A percentile compares a stretch with the other conserved stretches of the same genome.
phyloP scores from a whole-genome alignment of 2,113 vertebrate genomes.

The Furnarius figulus region DNA sequence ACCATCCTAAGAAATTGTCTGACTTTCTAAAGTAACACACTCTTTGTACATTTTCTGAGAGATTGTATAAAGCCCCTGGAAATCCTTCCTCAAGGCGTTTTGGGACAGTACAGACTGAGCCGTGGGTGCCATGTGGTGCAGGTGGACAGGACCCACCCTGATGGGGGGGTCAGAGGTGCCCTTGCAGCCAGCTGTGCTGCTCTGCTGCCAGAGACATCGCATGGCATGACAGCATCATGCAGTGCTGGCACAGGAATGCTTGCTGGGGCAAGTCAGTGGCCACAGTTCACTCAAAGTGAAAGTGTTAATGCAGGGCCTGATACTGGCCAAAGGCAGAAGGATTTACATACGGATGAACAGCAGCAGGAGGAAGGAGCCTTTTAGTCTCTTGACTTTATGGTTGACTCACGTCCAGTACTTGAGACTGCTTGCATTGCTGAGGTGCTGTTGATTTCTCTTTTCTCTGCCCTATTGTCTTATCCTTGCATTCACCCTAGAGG shows the following conservation, averaged over 20 bases:
- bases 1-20: neutral
- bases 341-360: neutral
- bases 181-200: neutral
- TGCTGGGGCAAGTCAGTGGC: neutral
- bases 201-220: neutral
- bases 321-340: neutral
- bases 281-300: neutral
- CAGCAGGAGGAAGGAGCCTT: neutral
- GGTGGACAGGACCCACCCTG: neutral
- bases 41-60: accelerated
- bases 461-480: neutral
- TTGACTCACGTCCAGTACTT: neutral
- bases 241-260: neutral
- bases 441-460: neutral
- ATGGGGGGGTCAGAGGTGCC: neutral
- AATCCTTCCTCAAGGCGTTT: neutral
- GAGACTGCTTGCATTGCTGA: neutral
- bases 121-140: neutral
- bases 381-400: neutral
- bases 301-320: neutral
- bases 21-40: neutral
- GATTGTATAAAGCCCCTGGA: neutral
- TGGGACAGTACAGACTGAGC: neutral
- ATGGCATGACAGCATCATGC: accelerated
- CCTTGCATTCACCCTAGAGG: neutral